Percentiles rank a stretch among this genome's conserved stretches.
These are phyloP conservation scores for Diplazon laetatorius DNA, from an alignment of 2,888 invertebrate genomes.

Conservation along the genomic window DNA sequence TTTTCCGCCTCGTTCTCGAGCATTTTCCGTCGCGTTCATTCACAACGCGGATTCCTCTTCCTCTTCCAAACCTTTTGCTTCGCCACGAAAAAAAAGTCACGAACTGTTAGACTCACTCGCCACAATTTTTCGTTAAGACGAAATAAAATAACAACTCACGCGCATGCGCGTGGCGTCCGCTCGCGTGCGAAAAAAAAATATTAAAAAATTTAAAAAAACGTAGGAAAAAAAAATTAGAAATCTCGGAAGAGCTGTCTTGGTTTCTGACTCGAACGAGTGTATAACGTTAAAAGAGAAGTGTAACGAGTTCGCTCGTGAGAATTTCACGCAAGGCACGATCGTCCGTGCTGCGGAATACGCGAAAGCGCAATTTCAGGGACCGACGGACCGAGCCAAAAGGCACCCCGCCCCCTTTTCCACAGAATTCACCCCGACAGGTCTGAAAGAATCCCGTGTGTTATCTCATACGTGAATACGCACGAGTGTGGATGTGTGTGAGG, in stretches of 20 bases:
- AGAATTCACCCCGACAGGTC: constrained; percentile 57
- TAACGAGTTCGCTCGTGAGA: constrained; percentile 23
- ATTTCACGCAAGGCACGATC: constrained; percentile 25
- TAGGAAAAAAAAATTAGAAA: constrained; percentile 19
- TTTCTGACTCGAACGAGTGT: constrained; percentile 24
- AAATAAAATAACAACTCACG: constrained; percentile 36
- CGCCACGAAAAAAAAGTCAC: constrained; percentile 17
- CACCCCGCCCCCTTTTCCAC: constrained; percentile 47
- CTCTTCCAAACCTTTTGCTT: constrained; percentile 31
- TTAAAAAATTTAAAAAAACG: no score
- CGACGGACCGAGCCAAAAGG: constrained; percentile 36
- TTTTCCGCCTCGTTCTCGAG: constrained; percentile 9
- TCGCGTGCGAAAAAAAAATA: neutral
- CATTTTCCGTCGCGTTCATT: constrained; percentile 23
- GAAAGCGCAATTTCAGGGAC: constrained; percentile 42
- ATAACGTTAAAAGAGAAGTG: constrained; percentile 29
- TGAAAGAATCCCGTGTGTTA: constrained; percentile 22
- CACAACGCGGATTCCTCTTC: constrained; percentile 30
- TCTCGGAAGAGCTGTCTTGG: constrained; percentile 21
- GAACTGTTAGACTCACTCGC: constrained; percentile 55
- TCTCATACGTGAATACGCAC: constrained; percentile 17
- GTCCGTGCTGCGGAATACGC: constrained; percentile 43
- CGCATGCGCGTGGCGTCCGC: constrained; percentile 27
- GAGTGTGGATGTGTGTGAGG: neutral
- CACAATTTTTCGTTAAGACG: constrained; percentile 33